Percentiles rank a stretch among this genome's conserved stretches.
Evolutionary conservation across 2,113 vertebrate species (phyloP).

Genomic region (Alligator sinensis): DNA sequence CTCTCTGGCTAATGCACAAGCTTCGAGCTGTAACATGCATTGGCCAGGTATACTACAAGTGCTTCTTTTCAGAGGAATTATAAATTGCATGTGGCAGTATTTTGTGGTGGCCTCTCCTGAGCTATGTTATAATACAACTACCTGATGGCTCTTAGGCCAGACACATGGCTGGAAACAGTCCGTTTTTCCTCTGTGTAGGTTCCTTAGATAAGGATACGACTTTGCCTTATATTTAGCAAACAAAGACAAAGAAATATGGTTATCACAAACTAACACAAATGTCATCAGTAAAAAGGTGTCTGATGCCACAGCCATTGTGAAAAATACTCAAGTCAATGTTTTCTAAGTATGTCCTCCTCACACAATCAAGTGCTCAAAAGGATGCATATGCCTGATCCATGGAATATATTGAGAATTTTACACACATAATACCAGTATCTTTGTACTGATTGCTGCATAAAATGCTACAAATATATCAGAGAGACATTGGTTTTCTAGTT

Average conservation of each 20-base stretch:
- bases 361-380: not conserved
- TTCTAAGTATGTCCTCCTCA: accelerated
- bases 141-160: not conserved
- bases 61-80: not conserved
- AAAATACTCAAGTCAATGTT: not conserved
- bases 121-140: not conserved
- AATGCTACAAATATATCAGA: not conserved
- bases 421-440: not conserved
- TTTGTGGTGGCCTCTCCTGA: not conserved
- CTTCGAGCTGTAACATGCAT: not conserved
- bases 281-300: not conserved
- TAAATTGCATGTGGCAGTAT: not conserved
- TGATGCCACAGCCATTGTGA: accelerated
- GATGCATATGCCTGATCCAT: not conserved
- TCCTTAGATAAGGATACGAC: not conserved
- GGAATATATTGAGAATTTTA: not conserved
- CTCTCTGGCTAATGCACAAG: not conserved
- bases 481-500: not conserved
- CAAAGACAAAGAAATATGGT: not conserved
- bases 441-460: not conserved
- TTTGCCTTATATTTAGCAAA: conserved; percentile 37
- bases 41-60: not conserved
- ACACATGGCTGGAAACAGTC: not conserved
- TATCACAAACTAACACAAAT: not conserved
- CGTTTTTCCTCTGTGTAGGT: not conserved